Conservation (phyloP, 1,140 invertebrate species). For the Spodoptera frugiperda region DNA sequence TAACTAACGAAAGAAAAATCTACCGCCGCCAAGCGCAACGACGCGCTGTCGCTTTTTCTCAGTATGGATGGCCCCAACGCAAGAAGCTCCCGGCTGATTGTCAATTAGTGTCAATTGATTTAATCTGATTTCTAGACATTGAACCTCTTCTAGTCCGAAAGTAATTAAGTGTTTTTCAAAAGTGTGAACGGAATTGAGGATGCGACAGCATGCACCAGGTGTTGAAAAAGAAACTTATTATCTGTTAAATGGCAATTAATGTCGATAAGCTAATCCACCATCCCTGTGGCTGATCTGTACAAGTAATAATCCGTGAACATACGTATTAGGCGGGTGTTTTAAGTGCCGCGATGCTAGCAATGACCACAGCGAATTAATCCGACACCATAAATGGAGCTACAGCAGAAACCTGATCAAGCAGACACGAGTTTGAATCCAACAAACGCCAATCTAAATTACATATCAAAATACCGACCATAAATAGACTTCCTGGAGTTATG, state of each 20-base stretch:
- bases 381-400: constrained; percentile 76
- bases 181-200: background rate
- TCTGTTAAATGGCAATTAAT: background rate
- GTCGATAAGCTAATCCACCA: constrained; percentile 16
- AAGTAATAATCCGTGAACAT: constrained; percentile 19
- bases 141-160: background rate
- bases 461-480: constrained; percentile 80
- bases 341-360: constrained; percentile 61
- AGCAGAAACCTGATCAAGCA: constrained; percentile 78
- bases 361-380: constrained; percentile 76
- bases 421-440: constrained; percentile 56
- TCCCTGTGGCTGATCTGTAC: background rate
- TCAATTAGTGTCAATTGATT: constrained; percentile 42
- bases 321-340: constrained; percentile 20
- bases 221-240: background rate
- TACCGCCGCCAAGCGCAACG: constrained; percentile 56
- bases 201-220: background rate
- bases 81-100: constrained; percentile 26
- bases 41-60: constrained; percentile 36
- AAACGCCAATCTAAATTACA: constrained; percentile 79
- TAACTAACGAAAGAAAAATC: constrained; percentile 82
- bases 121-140: constrained; percentile 36
- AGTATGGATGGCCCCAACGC: background rate
- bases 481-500: constrained; percentile 78
- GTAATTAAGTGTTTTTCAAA: background rate